Base-by-base conservation (phyloP, 2,888 invertebrate genomes). In the Pasiphila rectangulata region DNA sequence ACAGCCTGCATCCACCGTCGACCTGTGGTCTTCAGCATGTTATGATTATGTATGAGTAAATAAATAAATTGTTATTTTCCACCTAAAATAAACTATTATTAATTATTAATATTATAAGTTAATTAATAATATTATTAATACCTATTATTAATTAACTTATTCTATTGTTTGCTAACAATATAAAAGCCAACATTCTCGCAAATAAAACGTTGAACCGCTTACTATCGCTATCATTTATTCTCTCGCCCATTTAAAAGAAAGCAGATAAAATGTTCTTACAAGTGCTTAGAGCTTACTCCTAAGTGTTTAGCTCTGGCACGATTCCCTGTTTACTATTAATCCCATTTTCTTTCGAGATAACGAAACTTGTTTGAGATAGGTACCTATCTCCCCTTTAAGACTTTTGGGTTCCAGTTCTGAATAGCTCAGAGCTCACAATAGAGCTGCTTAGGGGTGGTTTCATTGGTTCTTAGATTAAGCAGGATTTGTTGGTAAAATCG, bases 331-430 rank as follows among this genome's bases (percentile, higher is more conserved):
- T 83, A 84, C 86, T 87, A 85, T 83, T 85, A 83, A 86, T 83
- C 75, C 83, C 75, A 79, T 87, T 86, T 85, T 84, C 84, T 83
- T 82, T 83, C 72, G 65, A 86, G 87, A 87, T 87, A 88, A 87
- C 83, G 83, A 86, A 87, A 87, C 87, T 85, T 86, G 84, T 87
- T 88, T 83, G 83, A 82, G 86, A 87, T 87, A 87, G n/a, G n/a
- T n/a, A 9, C 16, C 19, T 32, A n/a, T 83, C 85, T 82, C 66
- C 82, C 79, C 76, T 81, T 80, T 83, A 79, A 82, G 77, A 69
- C 78, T 80, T 86, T 87, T 80, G 72, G 86, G 85, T 83, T 84
- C 83, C 81, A 80, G 65, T 24, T 25, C 25, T 42, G 42, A 38
- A 50, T 46, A n/a, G 51, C 15, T 51, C 44, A 35, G 48, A 12